Base-by-base conservation (phyloP, 92 coral and sea anemone species). In the Muricea muricata region DNA sequence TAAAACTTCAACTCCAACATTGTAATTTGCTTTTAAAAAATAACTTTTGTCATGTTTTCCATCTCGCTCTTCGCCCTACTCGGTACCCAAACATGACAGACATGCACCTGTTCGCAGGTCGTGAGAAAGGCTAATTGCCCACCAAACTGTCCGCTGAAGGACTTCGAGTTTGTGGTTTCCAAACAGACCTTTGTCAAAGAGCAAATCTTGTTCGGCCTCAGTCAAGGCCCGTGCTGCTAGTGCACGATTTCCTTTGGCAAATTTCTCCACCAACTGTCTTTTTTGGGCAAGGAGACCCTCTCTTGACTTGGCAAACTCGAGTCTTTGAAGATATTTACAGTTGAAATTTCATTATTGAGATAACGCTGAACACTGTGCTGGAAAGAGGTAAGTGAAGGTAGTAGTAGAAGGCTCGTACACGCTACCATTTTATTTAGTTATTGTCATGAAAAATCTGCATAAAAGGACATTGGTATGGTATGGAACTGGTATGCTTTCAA, bases 381-480 rank as follows among this genome's bases (percentile, higher is more conserved):
- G 40, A 88, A 82, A 4, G 87, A 82, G 1, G 91, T 88, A 67
- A 88, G 81, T 7, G 81, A 75, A n/a, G n/a, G n/a, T n/a, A n/a
- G n/a, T n/a, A n/a, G n/a, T n/a, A 7, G 65, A 24, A n/a, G 91
- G 87, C 87, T 87, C 87, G 82, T 84, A 89, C n/a, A 60, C 80
- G 24, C 81, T 86, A 79, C 91, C 85, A 73, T 88, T 85, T 25
- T 83, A 77, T 50, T 82, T 70, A 5, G 52, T 39, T 24, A 69
- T 70, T 30, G 56, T 39, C 65, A 54, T 37, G 37, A 83, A 83
- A 78, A 83, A 83, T 34, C 85, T 65, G 72, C 72, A 65, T 26
- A 65, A 65, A 1, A 25, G 61, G 61, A 5, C 11, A 4, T 11
- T 5, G 45, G 45, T 11, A 39, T 11, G 11, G 45, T 39, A 63